phyloP scores from a whole-genome alignment of 2,797 vertebrate genomes.

The Crossoptilon crossoptilon region DNA sequence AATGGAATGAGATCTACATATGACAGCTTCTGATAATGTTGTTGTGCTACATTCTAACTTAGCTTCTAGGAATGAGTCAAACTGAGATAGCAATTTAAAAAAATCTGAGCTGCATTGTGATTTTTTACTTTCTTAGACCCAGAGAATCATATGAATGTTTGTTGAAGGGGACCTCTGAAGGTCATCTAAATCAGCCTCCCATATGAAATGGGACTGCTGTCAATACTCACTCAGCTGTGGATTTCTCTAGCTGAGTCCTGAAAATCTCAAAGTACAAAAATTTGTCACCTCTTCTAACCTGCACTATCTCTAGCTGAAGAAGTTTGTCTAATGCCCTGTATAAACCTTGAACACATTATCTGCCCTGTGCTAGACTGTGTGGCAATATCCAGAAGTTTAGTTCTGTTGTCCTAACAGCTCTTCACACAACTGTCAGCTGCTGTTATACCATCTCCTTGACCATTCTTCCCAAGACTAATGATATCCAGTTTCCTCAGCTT shows the following conservation, averaged over 20 bases:
- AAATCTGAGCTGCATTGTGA: background rate
- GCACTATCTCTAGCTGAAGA: background rate
- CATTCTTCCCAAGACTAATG: background rate
- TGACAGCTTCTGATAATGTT: background rate
- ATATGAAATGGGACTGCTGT: background rate
- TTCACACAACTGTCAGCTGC: accelerated
- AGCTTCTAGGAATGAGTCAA: background rate
- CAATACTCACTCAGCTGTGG: background rate
- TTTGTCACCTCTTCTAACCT: background rate
- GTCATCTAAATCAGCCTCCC: background rate
- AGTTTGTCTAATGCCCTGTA: background rate
- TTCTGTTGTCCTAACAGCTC: background rate
- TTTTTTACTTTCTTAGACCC: background rate
- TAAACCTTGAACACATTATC: accelerated
- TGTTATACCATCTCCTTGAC: accelerated
- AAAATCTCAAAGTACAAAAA: background rate
- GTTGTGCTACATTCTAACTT: background rate
- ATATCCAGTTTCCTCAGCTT: background rate
- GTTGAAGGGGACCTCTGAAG: background rate
- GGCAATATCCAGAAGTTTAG: background rate
- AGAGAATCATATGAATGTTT: background rate
- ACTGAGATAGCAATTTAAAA: background rate
- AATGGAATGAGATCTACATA: background rate
- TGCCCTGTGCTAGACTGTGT: background rate
- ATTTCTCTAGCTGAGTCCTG: background rate